Base-by-base conservation (phyloP, 2,113 vertebrate species). In the Copsychus sechellarum region DNA sequence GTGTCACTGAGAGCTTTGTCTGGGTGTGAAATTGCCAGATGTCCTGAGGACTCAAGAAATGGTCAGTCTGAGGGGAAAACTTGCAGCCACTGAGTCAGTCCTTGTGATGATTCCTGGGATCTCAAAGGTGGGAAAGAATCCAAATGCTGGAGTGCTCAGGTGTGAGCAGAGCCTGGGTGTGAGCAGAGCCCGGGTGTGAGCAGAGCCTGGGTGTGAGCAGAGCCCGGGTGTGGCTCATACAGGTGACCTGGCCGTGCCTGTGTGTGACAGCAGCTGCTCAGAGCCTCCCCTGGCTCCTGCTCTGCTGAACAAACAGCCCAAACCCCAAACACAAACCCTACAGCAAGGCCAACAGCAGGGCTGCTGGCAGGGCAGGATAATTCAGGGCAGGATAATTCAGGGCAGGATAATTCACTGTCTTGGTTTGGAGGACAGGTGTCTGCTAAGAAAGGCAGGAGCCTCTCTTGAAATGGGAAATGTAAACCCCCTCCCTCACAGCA, bases 221-320 rank as follows among this genome's bases (percentile, higher is more conserved):
- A 13, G 25, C 36, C 11, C 45, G 22, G 6, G 18, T 20, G 26
- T 62, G 43, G n/a, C n/a, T 26, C 23, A 5, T 2, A 2, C 2
- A 47, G 38, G 70, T n/a, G 62, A 47, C 76, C 76, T 61, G 5
- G 0, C 15, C 6, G 0, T 14, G 61, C 6, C 14, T 47, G 43
- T 1, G 3, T 2, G 33, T 17, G 23, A 3, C 34, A 48, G 31
- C 88, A n/a, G 2, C 14, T 13, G 38, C 93, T 57, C 66, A 10
- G 50, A 28, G 42, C 56, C 38, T 19, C 22, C 22, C 50, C n/a
- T 4, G 28, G 51, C 64, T 87, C 33, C 67, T 65, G 81, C 64
- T 53, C 28, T 4, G 0, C 6, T 9, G 56, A 66, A 6, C 51
- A 50, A 36, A 50, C 56, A 4, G 47, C 19, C 43, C 22, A 12